Conservation (phyloP, 2,888 invertebrate genomes). For the Philhelius pedissequus region DNA sequence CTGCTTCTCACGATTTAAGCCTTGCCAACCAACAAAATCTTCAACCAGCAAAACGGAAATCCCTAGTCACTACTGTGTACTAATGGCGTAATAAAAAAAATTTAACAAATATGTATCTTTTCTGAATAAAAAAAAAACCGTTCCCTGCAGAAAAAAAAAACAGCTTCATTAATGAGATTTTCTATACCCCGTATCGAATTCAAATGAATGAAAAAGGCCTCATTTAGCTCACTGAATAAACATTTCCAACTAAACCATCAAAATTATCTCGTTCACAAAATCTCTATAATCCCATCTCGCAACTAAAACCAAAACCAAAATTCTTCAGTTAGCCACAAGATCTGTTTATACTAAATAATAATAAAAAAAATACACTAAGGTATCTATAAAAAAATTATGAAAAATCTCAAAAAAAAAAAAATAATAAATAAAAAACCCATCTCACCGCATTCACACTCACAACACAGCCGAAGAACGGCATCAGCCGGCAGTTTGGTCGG, state of each 20-base stretch:
- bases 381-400: conserved; percentile 47
- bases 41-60: too few species aligned
- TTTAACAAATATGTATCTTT: neutral
- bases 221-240: conserved; percentile 42
- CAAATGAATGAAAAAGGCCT: conserved; percentile 38
- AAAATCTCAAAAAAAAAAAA: conserved; percentile 15
- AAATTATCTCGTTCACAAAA: conserved; percentile 41
- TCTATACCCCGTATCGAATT: conserved; percentile 28
- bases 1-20: too few species aligned
- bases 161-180: conserved; percentile 50
- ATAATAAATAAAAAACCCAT: conserved; percentile 49
- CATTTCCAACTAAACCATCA: conserved; percentile 59
- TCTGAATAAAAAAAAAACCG: neutral
- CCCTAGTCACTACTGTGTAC: too few species aligned
- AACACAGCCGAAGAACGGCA: neutral
- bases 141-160: conserved; percentile 19
- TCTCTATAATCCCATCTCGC: conserved; percentile 20
- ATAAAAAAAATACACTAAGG: neutral
- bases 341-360: conserved; percentile 30
- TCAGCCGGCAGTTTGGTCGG: neutral
- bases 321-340: conserved; percentile 30
- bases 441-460: conserved; percentile 47
- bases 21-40: too few species aligned
- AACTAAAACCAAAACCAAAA: neutral
- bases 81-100: too few species aligned